These are phyloP conservation scores for Sepiola atlantica DNA, from an alignment of 2,888 invertebrate species.

Conservation along the genomic window DNA sequence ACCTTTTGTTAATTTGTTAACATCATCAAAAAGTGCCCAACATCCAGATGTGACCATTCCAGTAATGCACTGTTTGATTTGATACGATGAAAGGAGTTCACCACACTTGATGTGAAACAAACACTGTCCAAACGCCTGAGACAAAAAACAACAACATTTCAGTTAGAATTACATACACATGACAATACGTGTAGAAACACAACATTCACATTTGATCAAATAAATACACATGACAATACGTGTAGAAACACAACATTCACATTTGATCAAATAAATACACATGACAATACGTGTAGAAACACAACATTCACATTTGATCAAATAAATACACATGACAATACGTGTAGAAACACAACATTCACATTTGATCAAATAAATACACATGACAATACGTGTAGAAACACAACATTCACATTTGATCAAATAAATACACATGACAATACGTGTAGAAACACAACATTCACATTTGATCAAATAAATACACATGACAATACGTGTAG, in stretches of 20 bases:
- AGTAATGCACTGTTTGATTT: constrained; percentile 70
- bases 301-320: neutral
- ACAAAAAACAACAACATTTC: neutral
- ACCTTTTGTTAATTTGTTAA: constrained; percentile 70
- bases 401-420: neutral
- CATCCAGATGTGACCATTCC: constrained; percentile 72
- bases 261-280: neutral
- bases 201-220: neutral
- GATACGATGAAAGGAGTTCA: constrained; percentile 63
- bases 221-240: neutral
- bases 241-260: neutral
- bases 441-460: neutral
- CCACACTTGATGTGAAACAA: constrained; percentile 69
- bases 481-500: neutral
- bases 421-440: neutral
- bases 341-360: neutral
- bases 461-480: neutral
- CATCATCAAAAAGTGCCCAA: constrained; percentile 72
- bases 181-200: neutral
- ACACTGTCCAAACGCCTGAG: constrained; percentile 69
- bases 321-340: neutral
- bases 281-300: neutral
- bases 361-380: neutral
- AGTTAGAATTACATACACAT: neutral
- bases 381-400: neutral